Evolutionary conservation across 2,797 vertebrate genomes (phyloP), one percentile per base, ranked within the genome.

Genomic region (Sebastes itinus): DNA sequence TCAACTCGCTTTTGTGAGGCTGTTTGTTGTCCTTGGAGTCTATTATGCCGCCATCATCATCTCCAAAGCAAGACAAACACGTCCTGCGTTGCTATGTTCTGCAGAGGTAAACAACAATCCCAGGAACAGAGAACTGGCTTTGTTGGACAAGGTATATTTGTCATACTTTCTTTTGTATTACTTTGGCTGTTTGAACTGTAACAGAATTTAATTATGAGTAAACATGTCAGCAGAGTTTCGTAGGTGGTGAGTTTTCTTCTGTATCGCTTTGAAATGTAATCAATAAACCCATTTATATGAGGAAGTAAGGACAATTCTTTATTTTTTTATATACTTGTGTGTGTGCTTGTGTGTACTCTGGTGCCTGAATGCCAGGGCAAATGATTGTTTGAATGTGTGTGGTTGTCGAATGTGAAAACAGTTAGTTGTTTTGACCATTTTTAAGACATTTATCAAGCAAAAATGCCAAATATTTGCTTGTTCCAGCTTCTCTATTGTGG

Each of bases 11-110:
- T 87, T 88, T 86, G 84, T 90, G 52, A 60, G 77, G 35, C 61
- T 83, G 90, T 91, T 89, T 93, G 90, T 93, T 90, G 83, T 92
- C 81, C 90, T 91, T 88, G 78, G 83, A 90, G 87, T 93, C 88
- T 77, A 87, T 91, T 91, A 80, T 86, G 75, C 84, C 86, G 9
- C 77, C 90, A 83, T 93, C 89, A 87, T 91, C 92, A 75, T 88
- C 77, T 75, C 60, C 72, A 79, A 78, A 88, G 87, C 69, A 81
- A 87, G 89, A 83, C 92, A 93, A 95, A 94, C 88, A 92, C 22
- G 33, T 79, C 60, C 59, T 23, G 33, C 1, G 78, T 91, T 85
- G 90, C 84, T 71, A 72, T 60, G 86, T 35, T 88, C 74, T 10
- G 56, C 82, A 5, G 87, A 82, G 77, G 79, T 86, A 84, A 90